Base-by-base conservation (phyloP, 92 coral and sea anemone species). In the Hydrozoanthus gracilis region DNA sequence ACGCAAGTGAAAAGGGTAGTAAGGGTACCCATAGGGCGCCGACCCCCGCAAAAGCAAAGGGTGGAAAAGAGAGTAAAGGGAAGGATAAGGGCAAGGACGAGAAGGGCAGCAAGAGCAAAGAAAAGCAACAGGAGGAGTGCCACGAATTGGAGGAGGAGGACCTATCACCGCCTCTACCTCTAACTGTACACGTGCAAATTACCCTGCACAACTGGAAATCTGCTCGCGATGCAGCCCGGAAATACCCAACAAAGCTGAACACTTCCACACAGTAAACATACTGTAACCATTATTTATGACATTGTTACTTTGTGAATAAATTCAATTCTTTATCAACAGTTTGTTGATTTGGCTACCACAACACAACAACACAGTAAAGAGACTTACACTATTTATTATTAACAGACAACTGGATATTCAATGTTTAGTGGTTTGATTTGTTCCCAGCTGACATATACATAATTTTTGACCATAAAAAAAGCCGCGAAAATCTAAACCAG, bases 171-270 rank as follows among this genome's bases (percentile, higher is more conserved):
- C 93, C 91, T 6, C 97, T 94, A 12, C 98, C 98, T 8, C 91
- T 96, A 35, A 78, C 98, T 0, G 79, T 95, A 17, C 88, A 83
- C 18, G 88, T 92, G 17, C 89, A 86, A 7, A 86, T 96, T 39
- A 89, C 74, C 15, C 83, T 96, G 67, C 93, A 93, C 60, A 88
- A 86, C 78, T 96, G 95, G 97, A 96, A 92, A 52, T 90, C 96
- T 54, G 96, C 99, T 13, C 94, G 91, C 49, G 95, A 96, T 51
- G 99, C 95, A 12, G 88, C 92, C 17, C 93, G 58, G 15, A 94
- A 93, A 35, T 76, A 46, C 16, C n/a, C 69, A 27, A 82, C 88
- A 3, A 87, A 47, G 44, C 48, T 48, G 47, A 35, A 65, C 61
- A 86, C 44, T 11, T 45, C n/a, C 10, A 17, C 18, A 1, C 50